Evolutionary conservation across 92 coral and sea anemone genomes (phyloP).

Genomic region (Meandrina meandrites): DNA sequence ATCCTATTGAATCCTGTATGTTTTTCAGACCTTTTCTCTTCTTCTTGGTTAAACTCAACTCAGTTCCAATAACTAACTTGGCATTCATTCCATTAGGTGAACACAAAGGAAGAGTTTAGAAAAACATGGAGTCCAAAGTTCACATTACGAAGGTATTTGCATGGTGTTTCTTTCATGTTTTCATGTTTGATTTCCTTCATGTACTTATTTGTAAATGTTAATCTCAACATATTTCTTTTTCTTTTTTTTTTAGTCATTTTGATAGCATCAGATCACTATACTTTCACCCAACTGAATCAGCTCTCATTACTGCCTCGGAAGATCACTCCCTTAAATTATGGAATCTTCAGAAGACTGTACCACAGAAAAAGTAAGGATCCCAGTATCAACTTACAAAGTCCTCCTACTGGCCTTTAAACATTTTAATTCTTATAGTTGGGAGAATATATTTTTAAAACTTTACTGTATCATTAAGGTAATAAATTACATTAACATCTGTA

Average conservation of each 20-base stretch:
- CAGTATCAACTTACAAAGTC: not conserved
- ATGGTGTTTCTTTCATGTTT: not conserved
- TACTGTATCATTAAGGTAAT: too few relatives aligned
- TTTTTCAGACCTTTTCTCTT: not conserved
- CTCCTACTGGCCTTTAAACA: too few relatives aligned
- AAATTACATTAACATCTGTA: too few relatives aligned
- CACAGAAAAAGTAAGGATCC: constrained; percentile 85
- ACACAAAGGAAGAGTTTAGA: constrained; percentile 80
- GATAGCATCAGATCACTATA: constrained; percentile 88
- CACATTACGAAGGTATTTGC: constrained; percentile 81
- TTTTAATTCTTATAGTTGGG: too few relatives aligned
- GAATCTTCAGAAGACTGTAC: constrained; percentile 95
- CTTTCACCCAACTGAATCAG: constrained; percentile 94
- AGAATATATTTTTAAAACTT: too few relatives aligned
- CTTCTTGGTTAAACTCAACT: not conserved
- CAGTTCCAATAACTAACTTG: too few relatives aligned
- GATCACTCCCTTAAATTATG: constrained; percentile 97
- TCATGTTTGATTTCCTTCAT: not conserved
- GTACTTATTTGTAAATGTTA: not conserved
- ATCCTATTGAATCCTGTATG: not conserved
- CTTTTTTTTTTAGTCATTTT: constrained; percentile 79
- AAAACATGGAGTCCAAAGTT: constrained; percentile 98
- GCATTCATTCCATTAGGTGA: constrained; percentile 18
- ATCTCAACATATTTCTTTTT: not conserved
- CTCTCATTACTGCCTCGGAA: constrained; percentile 96